These are phyloP conservation scores for Agrochola macilenta DNA, from an alignment of 2,888 invertebrate species.

Conservation along the genomic window DNA sequence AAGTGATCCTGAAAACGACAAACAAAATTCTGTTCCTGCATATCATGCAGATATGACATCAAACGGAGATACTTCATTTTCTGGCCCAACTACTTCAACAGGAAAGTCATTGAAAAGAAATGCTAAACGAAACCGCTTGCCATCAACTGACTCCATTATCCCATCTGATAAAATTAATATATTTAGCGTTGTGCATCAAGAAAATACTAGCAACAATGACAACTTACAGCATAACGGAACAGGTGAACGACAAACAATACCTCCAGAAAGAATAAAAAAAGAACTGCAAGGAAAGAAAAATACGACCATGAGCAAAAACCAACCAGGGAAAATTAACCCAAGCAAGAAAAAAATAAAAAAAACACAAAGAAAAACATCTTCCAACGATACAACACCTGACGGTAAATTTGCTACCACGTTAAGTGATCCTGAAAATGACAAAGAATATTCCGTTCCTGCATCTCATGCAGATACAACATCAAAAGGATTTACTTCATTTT, in stretches of 20 bases:
- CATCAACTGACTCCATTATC: no score
- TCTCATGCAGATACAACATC: not conserved
- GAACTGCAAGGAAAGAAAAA: slow-evolving; percentile 3
- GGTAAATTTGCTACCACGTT: not conserved
- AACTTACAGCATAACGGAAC: not conserved
- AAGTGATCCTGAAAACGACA: no score
- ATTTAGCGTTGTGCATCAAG: slow-evolving; percentile 5
- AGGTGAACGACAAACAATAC: slow-evolving; percentile 3
- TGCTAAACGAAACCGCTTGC: no score
- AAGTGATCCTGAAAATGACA: slow-evolving; percentile 1
- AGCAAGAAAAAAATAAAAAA: slow-evolving; percentile 1
- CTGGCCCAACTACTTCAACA: no score
- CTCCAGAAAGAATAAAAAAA: slow-evolving; percentile 5
- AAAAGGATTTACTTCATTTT: not conserved
- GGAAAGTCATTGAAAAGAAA: no score
- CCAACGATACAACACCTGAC: slow-evolving; percentile 7
- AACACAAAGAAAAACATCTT: not conserved
- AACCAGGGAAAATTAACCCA: not conserved
- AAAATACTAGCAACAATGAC: slow-evolving; percentile 4
- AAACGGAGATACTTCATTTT: no score
- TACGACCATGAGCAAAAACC: slow-evolving; percentile 6
- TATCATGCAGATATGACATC: no score
- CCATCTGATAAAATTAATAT: not conserved
- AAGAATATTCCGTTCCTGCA: slow-evolving; percentile 5
- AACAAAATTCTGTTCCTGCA: not conserved